Conservation (phyloP, 1,140 invertebrate species). For the Maniola jurtina region DNA sequence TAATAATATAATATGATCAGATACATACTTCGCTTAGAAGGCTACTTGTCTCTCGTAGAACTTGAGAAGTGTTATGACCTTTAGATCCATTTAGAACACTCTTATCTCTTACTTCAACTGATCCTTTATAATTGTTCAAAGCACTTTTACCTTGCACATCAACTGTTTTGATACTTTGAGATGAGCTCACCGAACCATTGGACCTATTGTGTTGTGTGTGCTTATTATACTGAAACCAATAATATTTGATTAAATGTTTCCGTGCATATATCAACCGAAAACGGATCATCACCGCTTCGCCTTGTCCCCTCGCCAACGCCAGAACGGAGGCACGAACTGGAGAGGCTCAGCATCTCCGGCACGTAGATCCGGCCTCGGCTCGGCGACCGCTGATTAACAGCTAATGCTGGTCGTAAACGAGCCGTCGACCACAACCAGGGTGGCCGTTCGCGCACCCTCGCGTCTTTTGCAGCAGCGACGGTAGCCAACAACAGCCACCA, state of each 20-base stretch:
- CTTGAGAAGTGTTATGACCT: constrained; percentile 32
- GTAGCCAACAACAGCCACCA: too few species aligned
- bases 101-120: constrained; percentile 27
- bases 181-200: constrained; percentile 48
- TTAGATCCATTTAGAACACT: constrained; percentile 23
- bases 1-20: background rate
- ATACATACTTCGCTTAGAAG: constrained; percentile 29
- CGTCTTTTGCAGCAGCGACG: too few species aligned
- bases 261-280: too few species aligned
- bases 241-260: constrained; percentile 11
- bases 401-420: too few species aligned
- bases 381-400: too few species aligned
- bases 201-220: constrained; percentile 44
- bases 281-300: too few species aligned
- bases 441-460: too few species aligned
- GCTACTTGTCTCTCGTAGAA: constrained; percentile 25
- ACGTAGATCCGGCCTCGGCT: too few species aligned
- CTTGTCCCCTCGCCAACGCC: too few species aligned
- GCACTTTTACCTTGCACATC: constrained; percentile 26
- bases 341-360: too few species aligned
- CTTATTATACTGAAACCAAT: constrained; percentile 51
- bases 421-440: too few species aligned
- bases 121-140: constrained; percentile 13
- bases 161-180: constrained; percentile 28
- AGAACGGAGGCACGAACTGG: too few species aligned